A percentile compares a stretch with the other conserved stretches of the same genome.
phyloP scores from a whole-genome alignment of 2,888 invertebrate species.

The Netelia fuscicornis region DNA sequence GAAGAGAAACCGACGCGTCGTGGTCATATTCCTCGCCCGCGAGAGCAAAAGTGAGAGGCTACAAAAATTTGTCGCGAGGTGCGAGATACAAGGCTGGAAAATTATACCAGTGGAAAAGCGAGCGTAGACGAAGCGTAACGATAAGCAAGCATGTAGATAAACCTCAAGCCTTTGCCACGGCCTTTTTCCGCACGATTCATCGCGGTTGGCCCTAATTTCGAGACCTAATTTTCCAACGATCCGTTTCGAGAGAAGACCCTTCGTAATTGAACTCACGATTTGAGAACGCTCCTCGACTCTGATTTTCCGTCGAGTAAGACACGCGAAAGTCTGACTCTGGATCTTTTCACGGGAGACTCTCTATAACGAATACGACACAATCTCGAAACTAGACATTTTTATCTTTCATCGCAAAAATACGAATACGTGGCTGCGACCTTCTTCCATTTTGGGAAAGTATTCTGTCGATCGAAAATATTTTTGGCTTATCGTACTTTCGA shows the following conservation, averaged over 20 bases:
- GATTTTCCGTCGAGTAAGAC: neutral
- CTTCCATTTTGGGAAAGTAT: no score
- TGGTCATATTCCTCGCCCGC: conserved; percentile 23
- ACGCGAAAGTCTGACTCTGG: neutral
- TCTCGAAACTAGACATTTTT: neutral
- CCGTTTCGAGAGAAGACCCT: conserved; percentile 5
- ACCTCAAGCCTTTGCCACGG: conserved; percentile 28
- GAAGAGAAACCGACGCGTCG: conserved; percentile 26
- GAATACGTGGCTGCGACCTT: neutral
- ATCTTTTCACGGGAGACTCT: neutral
- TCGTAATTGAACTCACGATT: neutral
- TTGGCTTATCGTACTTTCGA: neutral
- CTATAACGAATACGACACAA: neutral
- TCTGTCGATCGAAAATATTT: conserved; percentile 2
- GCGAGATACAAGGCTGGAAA: conserved; percentile 26
- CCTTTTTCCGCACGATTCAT: conserved; percentile 39
- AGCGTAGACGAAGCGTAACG: conserved; percentile 51
- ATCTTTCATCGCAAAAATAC: neutral
- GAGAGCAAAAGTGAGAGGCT: conserved; percentile 19
- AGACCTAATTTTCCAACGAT: conserved; percentile 60
- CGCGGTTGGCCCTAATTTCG: conserved; percentile 52
- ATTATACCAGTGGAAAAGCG: conserved; percentile 53
- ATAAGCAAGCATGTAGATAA: conserved; percentile 1
- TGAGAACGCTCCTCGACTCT: neutral
- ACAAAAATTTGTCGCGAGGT: neutral